Base-by-base conservation (phyloP, 23 tunicate species). In the Aplidium turbinatum region DNA sequence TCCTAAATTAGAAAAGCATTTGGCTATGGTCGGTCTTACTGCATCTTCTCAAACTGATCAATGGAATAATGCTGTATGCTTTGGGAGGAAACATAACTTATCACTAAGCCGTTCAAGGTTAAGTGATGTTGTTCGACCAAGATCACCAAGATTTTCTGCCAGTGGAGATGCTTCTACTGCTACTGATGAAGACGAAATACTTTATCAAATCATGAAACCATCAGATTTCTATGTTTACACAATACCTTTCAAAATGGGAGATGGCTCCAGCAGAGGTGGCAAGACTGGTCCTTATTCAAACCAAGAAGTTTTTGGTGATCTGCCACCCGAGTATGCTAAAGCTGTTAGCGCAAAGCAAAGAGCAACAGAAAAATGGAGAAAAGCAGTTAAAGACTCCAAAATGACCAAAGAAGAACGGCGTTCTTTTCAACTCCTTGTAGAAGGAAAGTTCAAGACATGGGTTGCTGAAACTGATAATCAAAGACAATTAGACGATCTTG, bases 11-110 rank as follows among this genome's bases (percentile, higher is more conserved):
- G 97, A 81, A 62, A 35, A 33, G 1, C 97, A 91, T 60, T 64
- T 91, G 29, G 82, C 87, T 19, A 63, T 50, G 42, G 67, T 84
- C 31, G 97, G 97, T 21, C 63, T 84, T 11, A 50, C 84, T 1
- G 73, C 84, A 3, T 91, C 97, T 13, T 91, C 91, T n/a, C 77
- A 91, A 57, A 91, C 79, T 1, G 84, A 91, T 48, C 74, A 84
- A 58, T 91, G 97, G 97, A 84, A 91, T 38, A 84, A 78, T 33
- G 86, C 97, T 25, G 52, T 84, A 30, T 73, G 87, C 47, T 31
- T 91, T 31, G 69, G 65, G 3, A 81, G 62, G 62, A 9, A 29
- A 32, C 2, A 22, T 26, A 72, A 45, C 46, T 0, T 36, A 3
- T 57, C 85, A 38, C 57, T 72, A 29, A 61, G 58, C 22, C 54